phyloP scores from a whole-genome alignment of 2,113 vertebrate species.

The Felis chaus region DNA sequence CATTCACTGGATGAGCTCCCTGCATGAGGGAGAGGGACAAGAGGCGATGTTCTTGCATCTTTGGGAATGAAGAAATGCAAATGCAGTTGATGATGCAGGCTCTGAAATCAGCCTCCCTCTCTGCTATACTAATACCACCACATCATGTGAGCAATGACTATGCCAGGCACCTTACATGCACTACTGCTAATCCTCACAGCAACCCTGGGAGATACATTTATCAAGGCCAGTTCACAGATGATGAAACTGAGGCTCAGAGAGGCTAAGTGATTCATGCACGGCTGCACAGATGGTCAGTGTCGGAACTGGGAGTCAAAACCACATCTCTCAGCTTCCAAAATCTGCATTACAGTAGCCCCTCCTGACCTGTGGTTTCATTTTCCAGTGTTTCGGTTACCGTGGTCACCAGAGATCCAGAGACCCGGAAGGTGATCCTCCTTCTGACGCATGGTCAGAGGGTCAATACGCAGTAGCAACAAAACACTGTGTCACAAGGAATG shows the following conservation, averaged over 20 bases:
- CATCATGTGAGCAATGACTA: not conserved
- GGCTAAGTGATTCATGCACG: not conserved
- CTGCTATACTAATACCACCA: too few relatives aligned
- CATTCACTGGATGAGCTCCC: not conserved
- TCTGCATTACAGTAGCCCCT: not conserved
- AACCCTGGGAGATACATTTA: not conserved
- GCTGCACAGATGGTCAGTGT: not conserved
- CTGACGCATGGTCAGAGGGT: not conserved
- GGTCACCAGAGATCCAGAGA: not conserved
- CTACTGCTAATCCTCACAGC: not conserved
- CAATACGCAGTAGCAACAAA: not conserved
- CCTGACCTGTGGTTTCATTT: too few relatives aligned
- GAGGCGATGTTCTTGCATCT: not conserved
- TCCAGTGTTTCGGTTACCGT: not conserved
- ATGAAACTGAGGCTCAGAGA: not conserved
- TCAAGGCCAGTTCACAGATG: not conserved
- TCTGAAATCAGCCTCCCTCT: not conserved
- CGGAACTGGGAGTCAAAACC: not conserved
- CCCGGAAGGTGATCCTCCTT: not conserved
- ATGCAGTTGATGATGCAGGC: not conserved
- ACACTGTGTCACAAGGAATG: not conserved
- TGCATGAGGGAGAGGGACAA: too few relatives aligned
- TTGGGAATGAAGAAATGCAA: not conserved
- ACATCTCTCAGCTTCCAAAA: not conserved
- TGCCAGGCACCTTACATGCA: fast-evolving